phyloP scores from a whole-genome alignment of 2,113 vertebrate genomes.

The Boleophthalmus pectinirostris region DNA sequence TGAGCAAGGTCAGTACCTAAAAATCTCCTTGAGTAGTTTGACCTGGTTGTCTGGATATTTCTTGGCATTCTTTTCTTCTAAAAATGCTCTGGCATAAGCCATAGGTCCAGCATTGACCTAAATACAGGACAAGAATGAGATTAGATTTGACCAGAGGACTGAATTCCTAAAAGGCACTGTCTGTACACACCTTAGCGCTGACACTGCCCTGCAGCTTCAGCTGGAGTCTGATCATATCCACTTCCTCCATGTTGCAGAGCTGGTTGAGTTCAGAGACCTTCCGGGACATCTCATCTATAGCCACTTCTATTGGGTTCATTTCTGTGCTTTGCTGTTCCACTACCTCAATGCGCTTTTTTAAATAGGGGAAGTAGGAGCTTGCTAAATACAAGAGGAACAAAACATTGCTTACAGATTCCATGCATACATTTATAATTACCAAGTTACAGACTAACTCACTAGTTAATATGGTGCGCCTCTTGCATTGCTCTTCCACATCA shows the following conservation, averaged over 20 bases:
- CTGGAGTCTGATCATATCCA: conserved; percentile 98
- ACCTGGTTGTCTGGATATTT: conserved; percentile 99
- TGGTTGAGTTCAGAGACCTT: conserved; percentile 97
- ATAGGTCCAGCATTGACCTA: conserved; percentile 98
- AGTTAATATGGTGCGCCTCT: conserved; percentile 90
- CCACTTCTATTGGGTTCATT: conserved; percentile 97
- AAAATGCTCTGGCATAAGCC: conserved; percentile 95
- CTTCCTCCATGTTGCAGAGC: conserved; percentile 92
- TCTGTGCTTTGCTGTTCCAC: conserved; percentile 93
- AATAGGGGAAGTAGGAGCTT: conserved; percentile 91
- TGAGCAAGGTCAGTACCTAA: conserved; percentile 81
- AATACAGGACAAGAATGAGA: neutral
- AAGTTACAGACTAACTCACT: conserved; percentile 73
- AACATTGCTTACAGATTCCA: neutral
- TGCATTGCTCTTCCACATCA: conserved; percentile 96
- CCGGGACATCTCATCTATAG: conserved; percentile 97
- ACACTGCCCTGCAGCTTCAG: conserved; percentile 98
- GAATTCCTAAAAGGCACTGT: neutral
- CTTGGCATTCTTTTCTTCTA: conserved; percentile 97
- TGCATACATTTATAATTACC: neutral
- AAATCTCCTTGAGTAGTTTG: conserved; percentile 95
- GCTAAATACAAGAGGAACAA: conserved; percentile 70
- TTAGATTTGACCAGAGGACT: neutral
- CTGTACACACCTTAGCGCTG: conserved; percentile 79
- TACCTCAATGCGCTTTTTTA: conserved; percentile 97